Base-by-base conservation (phyloP, 2,888 invertebrate genomes). In the Caprella mutica region DNA sequence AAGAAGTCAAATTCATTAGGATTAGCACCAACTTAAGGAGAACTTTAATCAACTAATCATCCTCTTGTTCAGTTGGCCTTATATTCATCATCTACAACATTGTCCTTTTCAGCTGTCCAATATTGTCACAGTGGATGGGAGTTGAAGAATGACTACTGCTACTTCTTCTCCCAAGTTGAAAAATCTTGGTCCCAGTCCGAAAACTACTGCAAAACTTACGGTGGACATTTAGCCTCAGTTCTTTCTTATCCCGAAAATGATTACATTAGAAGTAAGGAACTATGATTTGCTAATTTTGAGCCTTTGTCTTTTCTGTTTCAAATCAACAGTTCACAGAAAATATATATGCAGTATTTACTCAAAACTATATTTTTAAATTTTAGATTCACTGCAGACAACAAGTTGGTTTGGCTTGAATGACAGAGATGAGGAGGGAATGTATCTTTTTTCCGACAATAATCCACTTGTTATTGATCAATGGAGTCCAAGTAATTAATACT, bases 331-430 rank as follows among this genome's bases (percentile, higher is more conserved):
- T n/a, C n/a, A n/a, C n/a, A n/a, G n/a, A n/a, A n/a, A n/a, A n/a
- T n/a, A n/a, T n/a, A n/a, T n/a, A n/a, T n/a, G n/a, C n/a, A n/a
- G n/a, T n/a, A n/a, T n/a, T n/a, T n/a, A n/a, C n/a, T n/a, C n/a
- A n/a, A n/a, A n/a, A n/a, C n/a, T n/a, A n/a, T n/a, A n/a, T n/a
- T n/a, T n/a, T n/a, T n/a, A n/a, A n/a, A n/a, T n/a, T n/a, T n/a
- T 54, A 60, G 60, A 29, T 12, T 27, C 23, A 9, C 23, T 53
- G 23, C n/a, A 17, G 14, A 35, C 27, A 14, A 29, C 38, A 30
- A 46, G 43, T 42, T 58, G 58, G 58, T 48, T 58, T 24, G 58
- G 58, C 5, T 53, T 58, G 14, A 58, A 53, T 42, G 58, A 58
- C 48, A 19, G 46, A 1, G 17, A 14, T 19, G 21, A 30, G 9